Conservation (phyloP, 2,888 invertebrate genomes). For the Crocallis elinguaria region DNA sequence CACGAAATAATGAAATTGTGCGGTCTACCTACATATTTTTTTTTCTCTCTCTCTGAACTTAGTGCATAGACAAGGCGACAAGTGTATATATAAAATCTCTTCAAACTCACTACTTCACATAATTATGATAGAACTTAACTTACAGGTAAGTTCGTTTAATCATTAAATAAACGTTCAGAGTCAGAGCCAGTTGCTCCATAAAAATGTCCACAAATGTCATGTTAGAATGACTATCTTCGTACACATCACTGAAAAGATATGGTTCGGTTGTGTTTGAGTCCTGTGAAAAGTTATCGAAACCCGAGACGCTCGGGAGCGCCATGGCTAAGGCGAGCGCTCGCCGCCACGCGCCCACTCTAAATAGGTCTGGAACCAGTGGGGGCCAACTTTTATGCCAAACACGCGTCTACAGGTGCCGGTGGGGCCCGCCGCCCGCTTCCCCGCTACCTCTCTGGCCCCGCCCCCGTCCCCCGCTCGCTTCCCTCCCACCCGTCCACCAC, state of each 20-base stretch:
- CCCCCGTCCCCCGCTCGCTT: conserved; percentile 18
- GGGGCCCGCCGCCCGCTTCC: conserved; percentile 12
- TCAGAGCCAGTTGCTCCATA: conserved; percentile 45
- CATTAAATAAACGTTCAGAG: conserved; percentile 81
- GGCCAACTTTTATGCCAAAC: conserved; percentile 26
- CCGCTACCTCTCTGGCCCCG: conserved; percentile 1
- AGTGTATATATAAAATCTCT: too few species aligned
- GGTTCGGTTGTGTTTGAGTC: conserved; percentile 3
- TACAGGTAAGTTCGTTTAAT: too few species aligned
- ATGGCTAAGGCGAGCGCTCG: conserved; percentile 49
- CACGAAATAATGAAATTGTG: too few species aligned
- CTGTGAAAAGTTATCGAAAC: conserved; percentile 33
- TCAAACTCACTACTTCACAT: too few species aligned
- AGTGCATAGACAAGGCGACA: too few species aligned
- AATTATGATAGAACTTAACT: too few species aligned
- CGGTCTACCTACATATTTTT: too few species aligned
- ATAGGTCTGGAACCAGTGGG: conserved; percentile 35
- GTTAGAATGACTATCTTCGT: neutral
- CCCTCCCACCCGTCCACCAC: conserved; percentile 4
- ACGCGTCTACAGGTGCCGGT: conserved; percentile 9
- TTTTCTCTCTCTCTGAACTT: too few species aligned
- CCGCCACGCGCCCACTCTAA: conserved; percentile 44
- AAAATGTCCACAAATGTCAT: conserved; percentile 40
- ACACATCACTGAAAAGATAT: conserved; percentile 11
- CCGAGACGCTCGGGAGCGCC: conserved; percentile 28